Evolutionary conservation across 2,888 invertebrate species (phyloP).

Genomic region (Lacanobia wlatinum): DNA sequence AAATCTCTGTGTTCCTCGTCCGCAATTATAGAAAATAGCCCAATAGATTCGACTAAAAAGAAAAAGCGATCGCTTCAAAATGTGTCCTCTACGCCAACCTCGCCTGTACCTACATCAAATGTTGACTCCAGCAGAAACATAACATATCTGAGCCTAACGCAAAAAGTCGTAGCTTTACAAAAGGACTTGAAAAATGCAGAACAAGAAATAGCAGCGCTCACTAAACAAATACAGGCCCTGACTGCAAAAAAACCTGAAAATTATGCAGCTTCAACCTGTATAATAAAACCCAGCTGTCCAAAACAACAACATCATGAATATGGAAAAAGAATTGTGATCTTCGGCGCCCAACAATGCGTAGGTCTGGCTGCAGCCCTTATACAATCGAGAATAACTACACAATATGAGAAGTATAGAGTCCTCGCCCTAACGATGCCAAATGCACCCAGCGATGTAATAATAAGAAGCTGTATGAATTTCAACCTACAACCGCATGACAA

Average conservation of each 20-base stretch:
- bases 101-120: too few species aligned
- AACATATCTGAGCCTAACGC: background rate
- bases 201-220: too few species aligned
- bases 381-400: background rate
- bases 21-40: too few species aligned
- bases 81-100: too few species aligned
- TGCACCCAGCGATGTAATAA: background rate
- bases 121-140: too few species aligned
- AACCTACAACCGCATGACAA: background rate
- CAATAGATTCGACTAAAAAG: too few species aligned
- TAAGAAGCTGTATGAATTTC: background rate
- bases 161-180: background rate
- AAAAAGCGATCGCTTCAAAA: too few species aligned
- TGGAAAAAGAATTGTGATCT: constrained; percentile 1
- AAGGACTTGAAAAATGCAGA: too few species aligned
- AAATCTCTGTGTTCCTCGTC: too few species aligned
- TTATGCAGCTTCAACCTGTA: too few species aligned
- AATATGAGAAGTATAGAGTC: background rate
- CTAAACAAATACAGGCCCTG: too few species aligned
- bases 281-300: background rate
- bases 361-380: constrained; percentile 8
- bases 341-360: constrained; percentile 10
- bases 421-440: constrained; percentile 3
- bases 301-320: constrained; percentile 4
- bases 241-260: too few species aligned